Percentiles rank a stretch among this genome's conserved stretches.
phyloP scores from a whole-genome alignment of 2,888 invertebrate genomes.

The Meiosimyza decipiens region DNA sequence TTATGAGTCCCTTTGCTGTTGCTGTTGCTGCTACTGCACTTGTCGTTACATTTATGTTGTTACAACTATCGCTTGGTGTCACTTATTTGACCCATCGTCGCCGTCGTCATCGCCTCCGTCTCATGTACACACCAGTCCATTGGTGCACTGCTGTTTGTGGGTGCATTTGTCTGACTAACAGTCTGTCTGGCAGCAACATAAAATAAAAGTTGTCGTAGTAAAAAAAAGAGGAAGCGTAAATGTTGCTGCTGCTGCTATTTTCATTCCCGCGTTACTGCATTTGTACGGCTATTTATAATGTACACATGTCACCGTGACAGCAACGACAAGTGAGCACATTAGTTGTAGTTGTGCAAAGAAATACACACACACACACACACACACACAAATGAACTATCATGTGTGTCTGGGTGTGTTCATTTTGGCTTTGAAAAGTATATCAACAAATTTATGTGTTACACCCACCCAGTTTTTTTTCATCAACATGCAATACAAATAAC shows the following conservation, averaged over 20 bases:
- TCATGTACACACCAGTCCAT: too few species aligned
- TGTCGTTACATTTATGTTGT: not conserved
- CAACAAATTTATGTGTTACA: slow-evolving; percentile 21
- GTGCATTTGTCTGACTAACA: too few species aligned
- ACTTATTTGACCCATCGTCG: not conserved
- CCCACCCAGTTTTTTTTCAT: not conserved
- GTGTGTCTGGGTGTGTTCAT: not conserved
- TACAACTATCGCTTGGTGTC: not conserved
- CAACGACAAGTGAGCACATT: slow-evolving; percentile 10
- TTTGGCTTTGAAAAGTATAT: not conserved
- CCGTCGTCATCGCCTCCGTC: too few species aligned
- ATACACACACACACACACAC: not conserved
- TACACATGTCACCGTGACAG: slow-evolving; percentile 1
- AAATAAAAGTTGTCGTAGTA: too few species aligned
- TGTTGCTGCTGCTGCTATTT: too few species aligned
- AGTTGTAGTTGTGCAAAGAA: not conserved
- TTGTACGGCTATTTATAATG: slow-evolving; percentile 8
- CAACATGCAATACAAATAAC: not conserved
- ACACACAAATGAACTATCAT: slow-evolving; percentile 1
- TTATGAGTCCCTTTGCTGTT: slow-evolving; percentile 15
- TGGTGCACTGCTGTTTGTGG: too few species aligned
- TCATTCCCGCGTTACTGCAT: not conserved
- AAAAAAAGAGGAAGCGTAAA: too few species aligned
- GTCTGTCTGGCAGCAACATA: too few species aligned
- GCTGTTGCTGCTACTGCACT: not conserved